These are phyloP conservation scores for Trachemys scripta DNA, from an alignment of 2,113 vertebrate genomes.

Conservation along the genomic window DNA sequence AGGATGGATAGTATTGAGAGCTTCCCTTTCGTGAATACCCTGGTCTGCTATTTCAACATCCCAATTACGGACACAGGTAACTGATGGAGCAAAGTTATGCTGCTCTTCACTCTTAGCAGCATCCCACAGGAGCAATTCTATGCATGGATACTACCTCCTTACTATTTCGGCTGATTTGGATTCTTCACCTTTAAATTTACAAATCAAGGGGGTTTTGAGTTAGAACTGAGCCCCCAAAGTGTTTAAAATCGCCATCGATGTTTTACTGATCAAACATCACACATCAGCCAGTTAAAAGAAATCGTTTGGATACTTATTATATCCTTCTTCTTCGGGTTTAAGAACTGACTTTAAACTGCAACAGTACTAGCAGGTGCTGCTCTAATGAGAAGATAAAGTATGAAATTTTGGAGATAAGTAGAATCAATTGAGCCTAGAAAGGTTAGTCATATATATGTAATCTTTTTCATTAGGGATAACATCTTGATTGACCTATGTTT, in stretches of 20 bases:
- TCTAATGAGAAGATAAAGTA: not conserved
- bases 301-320: rapidly evolving
- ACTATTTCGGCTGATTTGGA: not conserved
- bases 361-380: rapidly evolving
- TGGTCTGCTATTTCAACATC: not conserved
- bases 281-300: not conserved
- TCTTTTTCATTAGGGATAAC: not conserved
- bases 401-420: not conserved
- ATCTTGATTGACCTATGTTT: not conserved
- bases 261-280: not conserved
- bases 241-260: not conserved
- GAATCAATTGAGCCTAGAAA: not conserved
- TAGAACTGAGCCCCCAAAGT: not conserved
- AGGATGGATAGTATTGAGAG: not conserved
- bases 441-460: rapidly evolving
- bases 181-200: not conserved
- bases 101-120: not conserved
- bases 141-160: not conserved
- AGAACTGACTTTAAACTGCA: not conserved
- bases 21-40: not conserved
- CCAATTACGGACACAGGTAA: not conserved
- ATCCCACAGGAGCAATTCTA: not conserved
- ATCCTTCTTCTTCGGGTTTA: not conserved
- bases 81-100: not conserved
- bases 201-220: not conserved